phyloP scores from a whole-genome alignment of 2,888 invertebrate genomes.

The Nephrocerus scutellatus region DNA sequence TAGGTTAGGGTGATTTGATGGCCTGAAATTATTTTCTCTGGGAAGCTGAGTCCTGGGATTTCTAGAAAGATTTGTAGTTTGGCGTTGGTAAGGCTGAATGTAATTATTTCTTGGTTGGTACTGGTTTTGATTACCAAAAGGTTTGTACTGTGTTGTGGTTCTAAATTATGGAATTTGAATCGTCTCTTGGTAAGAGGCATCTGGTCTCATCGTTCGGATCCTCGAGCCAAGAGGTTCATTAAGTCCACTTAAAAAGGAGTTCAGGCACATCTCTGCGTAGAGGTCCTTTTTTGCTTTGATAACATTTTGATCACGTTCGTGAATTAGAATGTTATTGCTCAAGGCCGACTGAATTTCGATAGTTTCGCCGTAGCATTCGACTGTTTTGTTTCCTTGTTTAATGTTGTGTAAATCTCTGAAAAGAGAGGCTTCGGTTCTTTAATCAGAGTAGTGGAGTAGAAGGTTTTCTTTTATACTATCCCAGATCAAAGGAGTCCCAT shows the following conservation, averaged over 20 bases:
- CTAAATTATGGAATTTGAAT: too few relatives aligned
- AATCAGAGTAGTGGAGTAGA: slow-evolving; percentile 19
- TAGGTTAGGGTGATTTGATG: too few relatives aligned
- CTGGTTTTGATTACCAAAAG: too few relatives aligned
- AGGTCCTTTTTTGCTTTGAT: slow-evolving; percentile 20
- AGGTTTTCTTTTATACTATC: slow-evolving; percentile 18
- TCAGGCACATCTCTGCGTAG: slow-evolving; percentile 24
- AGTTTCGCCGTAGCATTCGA: slow-evolving; percentile 22
- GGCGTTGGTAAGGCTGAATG: too few relatives aligned
- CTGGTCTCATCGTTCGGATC: slow-evolving; percentile 23
- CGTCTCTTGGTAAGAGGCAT: too few relatives aligned
- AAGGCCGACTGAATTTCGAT: slow-evolving; percentile 24
- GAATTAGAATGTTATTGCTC: slow-evolving; percentile 21
- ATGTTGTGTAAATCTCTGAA: slow-evolving; percentile 19
- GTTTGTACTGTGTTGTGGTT: too few relatives aligned
- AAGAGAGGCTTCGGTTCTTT: slow-evolving; percentile 20
- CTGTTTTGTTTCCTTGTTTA: slow-evolving; percentile 14
- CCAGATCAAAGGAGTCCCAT: slow-evolving; percentile 19
- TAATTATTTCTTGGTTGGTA: too few relatives aligned
- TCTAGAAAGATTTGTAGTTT: too few relatives aligned
- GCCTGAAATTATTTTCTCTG: too few relatives aligned
- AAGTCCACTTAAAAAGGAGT: slow-evolving; percentile 20
- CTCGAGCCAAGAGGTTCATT: slow-evolving; percentile 24
- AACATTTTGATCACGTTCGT: slow-evolving; percentile 20
- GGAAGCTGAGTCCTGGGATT: too few relatives aligned